Percentiles rank a stretch among this genome's conserved stretches.
These are phyloP conservation scores for Agapornis roseicollis DNA, from an alignment of 2,113 vertebrate genomes.

Conservation along the genomic window DNA sequence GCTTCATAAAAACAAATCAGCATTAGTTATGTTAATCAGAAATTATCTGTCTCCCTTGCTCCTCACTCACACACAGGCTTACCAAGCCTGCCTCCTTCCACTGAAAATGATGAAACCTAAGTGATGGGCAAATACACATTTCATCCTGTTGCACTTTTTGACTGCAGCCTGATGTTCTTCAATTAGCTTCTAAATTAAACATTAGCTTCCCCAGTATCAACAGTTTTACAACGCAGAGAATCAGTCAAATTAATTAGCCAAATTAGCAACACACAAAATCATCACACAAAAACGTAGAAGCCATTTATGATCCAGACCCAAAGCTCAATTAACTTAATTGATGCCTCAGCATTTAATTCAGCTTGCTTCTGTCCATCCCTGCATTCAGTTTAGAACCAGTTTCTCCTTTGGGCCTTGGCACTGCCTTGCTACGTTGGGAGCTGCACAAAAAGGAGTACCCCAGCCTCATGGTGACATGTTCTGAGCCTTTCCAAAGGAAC, in stretches of 20 bases:
- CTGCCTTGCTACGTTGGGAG: fast-evolving
- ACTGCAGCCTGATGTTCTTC: background rate
- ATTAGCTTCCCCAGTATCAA: background rate
- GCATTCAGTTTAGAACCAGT: fast-evolving
- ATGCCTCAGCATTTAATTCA: background rate
- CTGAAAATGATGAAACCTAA: background rate
- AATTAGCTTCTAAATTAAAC: conserved; percentile 44
- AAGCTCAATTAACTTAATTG: background rate
- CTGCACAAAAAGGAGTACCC: background rate
- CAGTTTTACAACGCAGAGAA: background rate
- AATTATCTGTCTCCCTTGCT: background rate
- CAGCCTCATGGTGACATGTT: fast-evolving
- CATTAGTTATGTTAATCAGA: background rate
- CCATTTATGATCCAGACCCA: background rate
- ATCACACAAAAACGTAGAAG: background rate
- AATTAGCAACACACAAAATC: conserved; percentile 2
- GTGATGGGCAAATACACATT: background rate
- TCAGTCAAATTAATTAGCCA: conserved; percentile 22
- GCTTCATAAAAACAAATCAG: background rate
- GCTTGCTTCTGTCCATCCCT: fast-evolving
- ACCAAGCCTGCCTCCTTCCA: background rate
- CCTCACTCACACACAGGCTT: fast-evolving
- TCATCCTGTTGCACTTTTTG: background rate
- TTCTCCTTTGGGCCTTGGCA: background rate
- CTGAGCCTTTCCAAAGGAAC: background rate